These are phyloP conservation scores for Mercenaria mercenaria DNA, from an alignment of 1,140 invertebrate genomes.

Conservation along the genomic window DNA sequence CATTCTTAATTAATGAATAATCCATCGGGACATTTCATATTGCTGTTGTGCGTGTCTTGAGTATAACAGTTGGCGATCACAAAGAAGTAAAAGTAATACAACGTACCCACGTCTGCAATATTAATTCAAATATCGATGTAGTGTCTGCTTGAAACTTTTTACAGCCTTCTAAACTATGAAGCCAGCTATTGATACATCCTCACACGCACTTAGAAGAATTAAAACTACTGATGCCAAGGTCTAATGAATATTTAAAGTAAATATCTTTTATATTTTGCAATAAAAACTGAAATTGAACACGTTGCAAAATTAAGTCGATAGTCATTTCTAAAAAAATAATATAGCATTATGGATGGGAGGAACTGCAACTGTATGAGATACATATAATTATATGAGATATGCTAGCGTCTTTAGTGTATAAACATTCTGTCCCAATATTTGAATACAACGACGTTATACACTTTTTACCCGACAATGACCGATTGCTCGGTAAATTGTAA, in stretches of 20 bases:
- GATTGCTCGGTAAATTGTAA: too few species aligned
- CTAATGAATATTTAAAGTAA: neutral
- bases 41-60: neutral
- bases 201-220: neutral
- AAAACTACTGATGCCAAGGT: neutral
- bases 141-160: neutral
- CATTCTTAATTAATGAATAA: constrained; percentile 25
- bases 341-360: too few species aligned
- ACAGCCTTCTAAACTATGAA: neutral
- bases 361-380: too few species aligned
- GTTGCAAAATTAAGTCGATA: too few species aligned
- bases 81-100: neutral
- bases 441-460: too few species aligned
- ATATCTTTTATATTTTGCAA: neutral
- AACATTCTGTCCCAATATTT: too few species aligned
- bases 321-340: too few species aligned
- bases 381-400: too few species aligned
- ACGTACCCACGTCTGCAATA: neutral
- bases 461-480: too few species aligned
- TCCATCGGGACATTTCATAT: constrained; percentile 6
- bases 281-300: neutral
- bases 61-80: neutral
- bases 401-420: too few species aligned
- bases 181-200: neutral
- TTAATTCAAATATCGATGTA: neutral